phyloP scores from a whole-genome alignment of 2,888 invertebrate species.

The Itoplectis maculator region DNA sequence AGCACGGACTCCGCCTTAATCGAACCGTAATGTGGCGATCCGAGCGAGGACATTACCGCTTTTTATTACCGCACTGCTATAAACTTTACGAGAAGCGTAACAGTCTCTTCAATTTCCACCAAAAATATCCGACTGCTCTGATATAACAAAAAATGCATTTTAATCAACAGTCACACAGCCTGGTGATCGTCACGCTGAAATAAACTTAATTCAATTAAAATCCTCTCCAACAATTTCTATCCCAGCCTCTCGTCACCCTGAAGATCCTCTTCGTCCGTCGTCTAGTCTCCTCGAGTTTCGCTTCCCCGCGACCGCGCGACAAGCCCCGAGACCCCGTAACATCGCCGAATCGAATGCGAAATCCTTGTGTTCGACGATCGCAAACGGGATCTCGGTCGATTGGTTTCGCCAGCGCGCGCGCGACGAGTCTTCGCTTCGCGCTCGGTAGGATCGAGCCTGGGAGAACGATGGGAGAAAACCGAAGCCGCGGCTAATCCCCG shows the following conservation, averaged over 20 bases:
- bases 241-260: not conserved
- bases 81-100: no score
- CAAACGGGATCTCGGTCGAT: slow-evolving; percentile 16
- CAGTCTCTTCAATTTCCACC: no score
- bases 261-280: not conserved
- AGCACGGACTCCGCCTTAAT: no score
- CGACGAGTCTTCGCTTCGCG: slow-evolving; percentile 11
- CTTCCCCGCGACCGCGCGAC: not conserved
- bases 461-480: slow-evolving; percentile 48
- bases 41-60: no score
- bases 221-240: not conserved
- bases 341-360: not conserved
- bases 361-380: not conserved
- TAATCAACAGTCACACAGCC: no score
- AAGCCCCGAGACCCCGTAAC: not conserved
- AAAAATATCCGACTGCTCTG: no score
- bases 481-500: slow-evolving; percentile 61
- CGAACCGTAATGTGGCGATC: no score
- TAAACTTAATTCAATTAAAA: no score
- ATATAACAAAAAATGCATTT: no score
- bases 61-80: no score
- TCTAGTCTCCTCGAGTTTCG: not conserved
- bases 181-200: no score
- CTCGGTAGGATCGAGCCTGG: slow-evolving; percentile 6
- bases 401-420: slow-evolving; percentile 24